Evolutionary conservation across 2,113 vertebrate species (phyloP), one percentile per base, ranked within the genome.

Genomic region (Psettodes erumei): DNA sequence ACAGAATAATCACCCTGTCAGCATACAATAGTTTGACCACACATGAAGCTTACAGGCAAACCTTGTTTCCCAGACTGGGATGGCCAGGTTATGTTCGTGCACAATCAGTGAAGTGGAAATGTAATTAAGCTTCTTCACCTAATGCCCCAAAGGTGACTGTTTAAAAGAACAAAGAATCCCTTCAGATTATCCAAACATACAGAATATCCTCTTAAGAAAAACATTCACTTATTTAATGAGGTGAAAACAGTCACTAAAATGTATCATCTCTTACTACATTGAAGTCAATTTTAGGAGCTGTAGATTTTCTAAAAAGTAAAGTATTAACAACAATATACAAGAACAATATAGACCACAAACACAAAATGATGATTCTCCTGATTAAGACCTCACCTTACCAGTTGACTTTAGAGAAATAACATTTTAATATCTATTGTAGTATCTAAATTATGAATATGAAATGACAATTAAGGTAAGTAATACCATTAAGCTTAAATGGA

Each of bases 81-180:
- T 19, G 38, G 38, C 58, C 47, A 8, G 8, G 33, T 47, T 32
- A 32, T 8, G 19, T 3, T 5, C 1, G 0, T 16, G 32, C n/a
- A 35, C 23, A 21, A 25, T 60, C 37, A 68, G 10, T 32, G 15
- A 59, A 58, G 61, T 50, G 25, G 30, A 69, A 73, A 71, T 55
- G 32, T 38, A 40, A 69, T 79, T 59, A 33, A 37, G 28, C 54
- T 65, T 79, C 25, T 30, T 86, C 40, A 73, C 48, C 50, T 68
- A 8, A 13, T 54, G 21, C 12, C 37, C 19, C 8, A 53, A 35
- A 27, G 42, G 21, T 54, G 50, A 38, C 25, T 61, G n/a, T 71
- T 42, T 32, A 66, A 65, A 58, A 40, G 32, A 73, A 62, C 47
- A 73, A 62, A 63, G 11, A 12, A 55, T 80, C 56, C 55, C 40